phyloP scores from a whole-genome alignment of 2,113 vertebrate genomes.

The Melanocharis versteri region DNA sequence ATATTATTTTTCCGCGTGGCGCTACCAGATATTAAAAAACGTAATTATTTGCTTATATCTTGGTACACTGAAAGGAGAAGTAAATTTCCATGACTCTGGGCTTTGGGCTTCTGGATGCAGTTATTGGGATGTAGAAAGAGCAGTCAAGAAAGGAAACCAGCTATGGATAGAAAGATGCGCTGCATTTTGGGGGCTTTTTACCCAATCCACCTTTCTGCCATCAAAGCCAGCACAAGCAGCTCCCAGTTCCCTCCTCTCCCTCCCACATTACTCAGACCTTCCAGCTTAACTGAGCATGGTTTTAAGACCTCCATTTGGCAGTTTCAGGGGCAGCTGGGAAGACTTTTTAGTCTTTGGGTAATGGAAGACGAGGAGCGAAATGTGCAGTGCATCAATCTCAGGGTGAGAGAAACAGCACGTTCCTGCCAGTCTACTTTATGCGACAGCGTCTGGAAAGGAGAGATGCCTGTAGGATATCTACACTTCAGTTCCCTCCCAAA shows the following conservation, averaged over 20 bases:
- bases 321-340: not conserved
- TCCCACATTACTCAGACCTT: not conserved
- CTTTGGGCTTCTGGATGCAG: not conserved
- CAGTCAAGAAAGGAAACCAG: not conserved
- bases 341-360: not conserved
- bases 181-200: not conserved
- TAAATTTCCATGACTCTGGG: not conserved
- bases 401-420: not conserved
- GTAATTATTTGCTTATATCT: conserved; percentile 53
- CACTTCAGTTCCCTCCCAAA: not conserved
- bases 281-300: not conserved
- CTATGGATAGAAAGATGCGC: not conserved
- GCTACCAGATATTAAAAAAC: conserved; percentile 48
- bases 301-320: not conserved
- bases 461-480: not conserved
- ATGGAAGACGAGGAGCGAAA: not conserved
- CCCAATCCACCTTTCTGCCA: not conserved
- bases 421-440: not conserved
- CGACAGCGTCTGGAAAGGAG: rapidly evolving
- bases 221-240: not conserved
- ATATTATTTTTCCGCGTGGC: conserved; percentile 25
- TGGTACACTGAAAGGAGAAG: not conserved
- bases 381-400: not conserved
- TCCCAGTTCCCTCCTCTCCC: not conserved
- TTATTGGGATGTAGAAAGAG: not conserved